Evolutionary conservation across 2,888 invertebrate species (phyloP), one percentile per base, ranked within the genome.

Genomic region (Masnerella sp.): DNA sequence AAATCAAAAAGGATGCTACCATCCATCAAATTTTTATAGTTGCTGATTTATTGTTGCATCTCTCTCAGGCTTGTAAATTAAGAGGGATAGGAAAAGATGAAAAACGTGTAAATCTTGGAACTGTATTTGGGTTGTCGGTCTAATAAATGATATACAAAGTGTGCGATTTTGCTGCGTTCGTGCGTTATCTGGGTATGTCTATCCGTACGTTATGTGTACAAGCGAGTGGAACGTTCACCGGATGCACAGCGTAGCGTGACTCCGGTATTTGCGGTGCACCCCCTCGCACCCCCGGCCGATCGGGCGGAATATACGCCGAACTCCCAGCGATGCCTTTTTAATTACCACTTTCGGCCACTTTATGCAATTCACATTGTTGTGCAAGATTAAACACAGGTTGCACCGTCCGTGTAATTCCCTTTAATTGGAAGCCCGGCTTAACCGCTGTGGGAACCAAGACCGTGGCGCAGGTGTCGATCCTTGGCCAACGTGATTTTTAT

Each of bases 211-310:
- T 61, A 62, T 56, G 28, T 65, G 45, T 51, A 58, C 40, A 47
- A 70, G 62, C 65, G 61, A 61, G 32, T 52, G 67, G 68, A 73
- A 73, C 76, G 72, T 67, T 76, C 78, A 77, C 84, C 83, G 84
- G 84, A 84, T 81, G 84, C 74, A 78, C 85, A 84, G 79, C 82
- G 80, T 85, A 85, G 82, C 87, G 85, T 86, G 84, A 84, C 83
- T 86, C 86, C 86, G 86, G 86, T 85, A 65, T 74, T 76, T 76
- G 77, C 75, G 43, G 59, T 34, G 72, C 76, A 75, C 69, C 74
- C 77, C 69, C 67, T 51, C 47, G 54, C 61, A 45, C 67, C 72
- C 71, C 49, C 5, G 32, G 54, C 61, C 68, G 52, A 69, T 72
- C 49, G 52, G 59, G n/a, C n/a, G n/a, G n/a, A n/a, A n/a, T n/a